phyloP scores from a whole-genome alignment of 2,888 invertebrate species.

The Taenaris catops region DNA sequence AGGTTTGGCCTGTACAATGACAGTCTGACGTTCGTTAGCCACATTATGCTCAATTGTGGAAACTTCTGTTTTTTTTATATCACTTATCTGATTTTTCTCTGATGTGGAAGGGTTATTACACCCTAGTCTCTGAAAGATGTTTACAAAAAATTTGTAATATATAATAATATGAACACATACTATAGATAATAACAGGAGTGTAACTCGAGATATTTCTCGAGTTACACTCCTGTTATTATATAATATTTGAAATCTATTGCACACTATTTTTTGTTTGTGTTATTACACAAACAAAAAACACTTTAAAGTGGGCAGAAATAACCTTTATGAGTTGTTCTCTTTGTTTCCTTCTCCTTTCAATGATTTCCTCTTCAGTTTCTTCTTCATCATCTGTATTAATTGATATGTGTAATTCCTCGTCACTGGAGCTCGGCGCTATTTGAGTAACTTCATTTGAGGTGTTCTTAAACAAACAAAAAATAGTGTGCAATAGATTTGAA shows the following conservation, averaged over 20 bases:
- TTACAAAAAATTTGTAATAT: no score
- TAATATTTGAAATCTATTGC: no score
- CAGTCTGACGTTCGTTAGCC: conserved; percentile 14
- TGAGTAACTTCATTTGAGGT: conserved; percentile 90
- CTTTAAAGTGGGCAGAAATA: no score
- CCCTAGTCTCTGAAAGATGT: conserved; percentile 38
- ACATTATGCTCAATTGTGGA: conserved; percentile 19
- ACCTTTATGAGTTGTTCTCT: conserved; percentile 93
- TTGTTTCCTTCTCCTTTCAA: conserved; percentile 92
- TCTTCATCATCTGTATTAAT: conserved; percentile 90
- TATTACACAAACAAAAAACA: no score
- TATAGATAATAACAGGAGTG: no score
- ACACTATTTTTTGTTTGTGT: no score
- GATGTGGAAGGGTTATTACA: conserved; percentile 19
- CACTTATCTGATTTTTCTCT: no score
- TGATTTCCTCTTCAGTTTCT: conserved; percentile 96
- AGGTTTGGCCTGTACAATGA: conserved; percentile 6
- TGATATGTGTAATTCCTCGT: conserved; percentile 86
- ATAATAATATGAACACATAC: no score
- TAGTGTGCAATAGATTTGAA: no score
- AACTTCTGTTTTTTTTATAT: conserved; percentile 3
- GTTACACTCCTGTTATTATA: no score
- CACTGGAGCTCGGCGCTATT: conserved; percentile 83
- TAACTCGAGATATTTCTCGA: no score
- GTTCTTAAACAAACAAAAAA: conserved; percentile 68